phyloP scores from a whole-genome alignment of 2,797 vertebrate genomes.

The Setipinna tenuifilis region DNA sequence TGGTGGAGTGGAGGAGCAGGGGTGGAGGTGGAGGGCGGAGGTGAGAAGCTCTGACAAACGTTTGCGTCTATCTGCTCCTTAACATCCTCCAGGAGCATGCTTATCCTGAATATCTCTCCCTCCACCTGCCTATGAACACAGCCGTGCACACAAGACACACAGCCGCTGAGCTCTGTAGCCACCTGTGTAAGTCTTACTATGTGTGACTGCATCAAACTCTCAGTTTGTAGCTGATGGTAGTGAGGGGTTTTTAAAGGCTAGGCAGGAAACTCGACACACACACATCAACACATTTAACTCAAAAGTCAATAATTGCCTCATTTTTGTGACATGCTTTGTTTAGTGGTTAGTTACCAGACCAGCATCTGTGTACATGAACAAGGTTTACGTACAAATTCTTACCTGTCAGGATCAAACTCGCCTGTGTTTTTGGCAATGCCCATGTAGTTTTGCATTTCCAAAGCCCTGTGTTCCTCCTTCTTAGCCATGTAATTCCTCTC shows the following conservation, averaged over 20 bases:
- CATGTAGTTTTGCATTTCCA: slow-evolving; percentile 82
- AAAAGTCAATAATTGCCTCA: too few species aligned
- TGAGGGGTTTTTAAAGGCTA: neutral
- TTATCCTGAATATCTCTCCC: slow-evolving; percentile 86
- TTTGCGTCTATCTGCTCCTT: slow-evolving; percentile 81
- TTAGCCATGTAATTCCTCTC: slow-evolving; percentile 84
- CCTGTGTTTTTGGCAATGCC: slow-evolving; percentile 71
- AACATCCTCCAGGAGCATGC: slow-evolving; percentile 83
- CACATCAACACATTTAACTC: neutral
- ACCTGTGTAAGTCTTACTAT: neutral
- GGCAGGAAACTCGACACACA: neutral
- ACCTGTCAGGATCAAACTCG: slow-evolving; percentile 83
- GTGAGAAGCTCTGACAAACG: slow-evolving; percentile 61
- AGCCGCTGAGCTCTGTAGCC: neutral
- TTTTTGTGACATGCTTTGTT: neutral
- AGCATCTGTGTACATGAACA: neutral
- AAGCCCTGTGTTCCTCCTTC: slow-evolving; percentile 79
- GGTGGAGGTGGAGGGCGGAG: slow-evolving; percentile 60
- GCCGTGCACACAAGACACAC: slow-evolving; percentile 12
- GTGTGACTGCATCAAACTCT: neutral
- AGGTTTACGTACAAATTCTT: neutral
- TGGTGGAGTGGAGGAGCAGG: slow-evolving; percentile 41
- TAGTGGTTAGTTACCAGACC: neutral
- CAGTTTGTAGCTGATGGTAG: neutral
- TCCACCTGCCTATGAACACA: slow-evolving; percentile 79